A percentile compares a stretch with the other conserved stretches of the same genome.
Evolutionary conservation across 2,797 vertebrate species (phyloP).

Genomic region (Peromyscus aztecus): DNA sequence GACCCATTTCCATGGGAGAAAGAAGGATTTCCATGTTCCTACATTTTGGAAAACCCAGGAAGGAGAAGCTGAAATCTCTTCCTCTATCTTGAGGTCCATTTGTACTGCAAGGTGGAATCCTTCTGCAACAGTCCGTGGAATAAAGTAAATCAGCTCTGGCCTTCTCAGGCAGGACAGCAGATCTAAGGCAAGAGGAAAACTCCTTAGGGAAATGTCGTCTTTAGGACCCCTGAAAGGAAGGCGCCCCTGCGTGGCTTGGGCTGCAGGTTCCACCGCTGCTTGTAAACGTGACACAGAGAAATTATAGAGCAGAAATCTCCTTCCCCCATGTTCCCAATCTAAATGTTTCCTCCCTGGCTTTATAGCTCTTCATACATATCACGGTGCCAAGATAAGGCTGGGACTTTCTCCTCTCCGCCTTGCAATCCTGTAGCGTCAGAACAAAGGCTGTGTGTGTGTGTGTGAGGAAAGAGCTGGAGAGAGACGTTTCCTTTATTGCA

Average conservation of each 20-base stretch:
- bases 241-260: not conserved
- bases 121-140: not conserved
- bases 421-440: constrained; percentile 72
- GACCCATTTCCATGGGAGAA: not conserved
- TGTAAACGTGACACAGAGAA: constrained; percentile 62
- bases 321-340: not conserved
- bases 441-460: constrained; percentile 78
- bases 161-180: not conserved
- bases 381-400: constrained; percentile 76
- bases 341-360: constrained; percentile 60
- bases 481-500: constrained; percentile 60
- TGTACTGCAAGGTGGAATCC: not conserved
- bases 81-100: not conserved
- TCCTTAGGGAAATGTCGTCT: not conserved
- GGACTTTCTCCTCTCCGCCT: constrained; percentile 38
- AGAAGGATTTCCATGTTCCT: not conserved
- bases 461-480: constrained; percentile 54
- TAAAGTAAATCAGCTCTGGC: not conserved
- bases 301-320: constrained; percentile 64
- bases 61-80: not conserved
- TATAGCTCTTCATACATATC: constrained; percentile 77
- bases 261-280: constrained; percentile 11
- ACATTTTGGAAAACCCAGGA: not conserved
- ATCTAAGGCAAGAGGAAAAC: not conserved
- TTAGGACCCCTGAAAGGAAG: not conserved